Conservation (phyloP, 2,888 invertebrate genomes). For the Zaprionus lineosus region DNA sequence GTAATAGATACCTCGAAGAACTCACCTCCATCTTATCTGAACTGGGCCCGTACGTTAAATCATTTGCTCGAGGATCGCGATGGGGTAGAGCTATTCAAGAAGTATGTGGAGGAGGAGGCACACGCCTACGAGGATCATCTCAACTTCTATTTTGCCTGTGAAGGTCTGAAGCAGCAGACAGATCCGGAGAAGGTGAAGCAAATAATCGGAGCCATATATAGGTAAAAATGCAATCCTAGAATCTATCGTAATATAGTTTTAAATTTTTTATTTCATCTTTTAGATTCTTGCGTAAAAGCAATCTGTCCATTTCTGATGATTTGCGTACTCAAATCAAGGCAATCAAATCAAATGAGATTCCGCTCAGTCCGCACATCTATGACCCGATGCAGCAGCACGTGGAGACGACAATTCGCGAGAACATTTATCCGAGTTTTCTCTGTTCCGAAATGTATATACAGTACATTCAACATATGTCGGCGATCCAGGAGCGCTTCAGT, state of each 20-base stretch:
- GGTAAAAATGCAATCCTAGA: slow-evolving; percentile 83
- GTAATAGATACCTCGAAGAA: slow-evolving; percentile 81
- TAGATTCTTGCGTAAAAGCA: slow-evolving; percentile 91
- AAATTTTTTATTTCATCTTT: neutral
- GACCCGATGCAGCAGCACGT: slow-evolving; percentile 91
- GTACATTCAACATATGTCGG: slow-evolving; percentile 88
- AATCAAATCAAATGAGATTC: slow-evolving; percentile 87
- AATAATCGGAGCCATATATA: slow-evolving; percentile 92
- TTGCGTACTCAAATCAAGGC: slow-evolving; percentile 90
- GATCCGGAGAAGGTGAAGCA: slow-evolving; percentile 88
- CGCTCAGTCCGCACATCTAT: slow-evolving; percentile 90
- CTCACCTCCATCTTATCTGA: slow-evolving; percentile 89
- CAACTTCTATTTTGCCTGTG: slow-evolving; percentile 97
- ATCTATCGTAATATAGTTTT: neutral
- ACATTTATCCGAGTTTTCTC: slow-evolving; percentile 95
- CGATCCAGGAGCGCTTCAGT: slow-evolving; percentile 83
- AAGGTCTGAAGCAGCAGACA: slow-evolving; percentile 91
- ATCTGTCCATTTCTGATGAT: slow-evolving; percentile 92
- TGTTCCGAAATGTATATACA: slow-evolving; percentile 95
- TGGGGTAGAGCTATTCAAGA: slow-evolving; percentile 93
- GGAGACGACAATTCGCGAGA: slow-evolving; percentile 91
- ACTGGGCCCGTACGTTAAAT: slow-evolving; percentile 94
- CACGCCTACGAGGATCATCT: slow-evolving; percentile 90
- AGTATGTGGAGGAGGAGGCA: slow-evolving; percentile 91
- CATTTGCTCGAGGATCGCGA: slow-evolving; percentile 94